These are phyloP conservation scores for Dasypus novemcinctus DNA, from an alignment of 2,113 vertebrate genomes.

Conservation along the genomic window DNA sequence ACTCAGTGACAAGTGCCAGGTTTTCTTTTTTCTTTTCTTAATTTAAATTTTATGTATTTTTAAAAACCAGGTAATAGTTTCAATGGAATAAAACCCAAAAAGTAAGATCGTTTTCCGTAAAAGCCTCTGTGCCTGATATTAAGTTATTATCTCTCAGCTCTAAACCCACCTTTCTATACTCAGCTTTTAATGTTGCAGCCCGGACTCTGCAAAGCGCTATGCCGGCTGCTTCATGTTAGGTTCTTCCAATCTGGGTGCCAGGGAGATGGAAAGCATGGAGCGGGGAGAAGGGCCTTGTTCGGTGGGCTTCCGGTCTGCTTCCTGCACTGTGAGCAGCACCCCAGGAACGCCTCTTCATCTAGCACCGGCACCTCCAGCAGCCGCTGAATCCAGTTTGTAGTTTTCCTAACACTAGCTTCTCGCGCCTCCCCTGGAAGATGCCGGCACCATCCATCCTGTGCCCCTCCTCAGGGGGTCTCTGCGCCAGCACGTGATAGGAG, in stretches of 20 bases:
- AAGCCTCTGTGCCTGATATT: not conserved
- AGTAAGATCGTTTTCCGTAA: not conserved
- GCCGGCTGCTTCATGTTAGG: not conserved
- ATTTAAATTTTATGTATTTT: conserved; percentile 17
- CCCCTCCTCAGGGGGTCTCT: not conserved
- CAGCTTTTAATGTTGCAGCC: not conserved
- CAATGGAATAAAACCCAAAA: not conserved
- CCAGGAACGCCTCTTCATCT: not conserved
- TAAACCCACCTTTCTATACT: not conserved
- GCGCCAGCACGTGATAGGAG: not conserved
- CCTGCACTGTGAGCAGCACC: not conserved
- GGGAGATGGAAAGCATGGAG: not conserved
- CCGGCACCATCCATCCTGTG: too few species aligned
- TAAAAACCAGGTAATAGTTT: not conserved
- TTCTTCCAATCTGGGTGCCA: not conserved
- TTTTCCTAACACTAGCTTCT: not conserved
- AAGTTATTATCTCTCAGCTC: not conserved
- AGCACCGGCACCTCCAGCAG: not conserved
- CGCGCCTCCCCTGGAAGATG: not conserved
- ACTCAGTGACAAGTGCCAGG: not conserved
- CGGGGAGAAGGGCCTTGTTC: not conserved
- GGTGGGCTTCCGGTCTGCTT: not conserved
- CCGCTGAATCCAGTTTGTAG: not conserved
- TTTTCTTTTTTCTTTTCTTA: not conserved
- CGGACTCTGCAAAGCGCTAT: not conserved